Evolutionary conservation across 2,888 invertebrate genomes (phyloP).

Genomic region (Torymus texanus): DNA sequence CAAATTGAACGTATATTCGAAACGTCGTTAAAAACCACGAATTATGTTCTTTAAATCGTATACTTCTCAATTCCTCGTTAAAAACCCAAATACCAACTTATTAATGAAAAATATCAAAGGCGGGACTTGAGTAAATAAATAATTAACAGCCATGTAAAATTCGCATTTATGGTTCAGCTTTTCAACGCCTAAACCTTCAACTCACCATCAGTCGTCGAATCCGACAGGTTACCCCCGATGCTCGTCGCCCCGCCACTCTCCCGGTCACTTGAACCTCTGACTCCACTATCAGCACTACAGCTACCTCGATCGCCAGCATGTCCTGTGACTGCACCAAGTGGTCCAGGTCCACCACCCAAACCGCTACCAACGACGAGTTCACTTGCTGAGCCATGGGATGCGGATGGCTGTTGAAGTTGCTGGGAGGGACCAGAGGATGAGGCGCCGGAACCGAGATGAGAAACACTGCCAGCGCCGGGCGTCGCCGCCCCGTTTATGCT

Average conservation of each 20-base stretch:
- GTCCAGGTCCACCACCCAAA: constrained; percentile 73
- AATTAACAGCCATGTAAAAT: no score
- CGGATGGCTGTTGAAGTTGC: constrained; percentile 63
- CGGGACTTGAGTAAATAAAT: no score
- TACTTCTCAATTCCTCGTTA: no score
- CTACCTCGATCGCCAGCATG: constrained; percentile 85
- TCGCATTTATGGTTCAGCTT: no score
- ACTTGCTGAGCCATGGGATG: constrained; percentile 52
- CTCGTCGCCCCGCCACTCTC: constrained; percentile 88
- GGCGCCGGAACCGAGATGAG: constrained; percentile 60
- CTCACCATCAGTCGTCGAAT: constrained; percentile 86
- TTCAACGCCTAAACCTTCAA: not conserved
- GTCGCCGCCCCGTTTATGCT: constrained; percentile 78
- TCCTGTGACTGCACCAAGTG: constrained; percentile 75
- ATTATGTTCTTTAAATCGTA: no score
- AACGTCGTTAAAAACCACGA: no score
- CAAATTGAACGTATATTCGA: no score
- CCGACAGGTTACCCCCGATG: constrained; percentile 87
- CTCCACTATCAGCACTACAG: constrained; percentile 91
- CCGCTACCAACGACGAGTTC: constrained; percentile 73
- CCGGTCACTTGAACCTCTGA: constrained; percentile 88
- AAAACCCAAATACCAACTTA: no score
- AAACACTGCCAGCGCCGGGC: constrained; percentile 69
- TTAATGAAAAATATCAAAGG: no score
- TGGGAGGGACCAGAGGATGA: constrained; percentile 49